Evolutionary conservation across 2,888 invertebrate genomes (phyloP), one percentile per base, ranked within the genome.

Genomic region (Drepana falcataria): DNA sequence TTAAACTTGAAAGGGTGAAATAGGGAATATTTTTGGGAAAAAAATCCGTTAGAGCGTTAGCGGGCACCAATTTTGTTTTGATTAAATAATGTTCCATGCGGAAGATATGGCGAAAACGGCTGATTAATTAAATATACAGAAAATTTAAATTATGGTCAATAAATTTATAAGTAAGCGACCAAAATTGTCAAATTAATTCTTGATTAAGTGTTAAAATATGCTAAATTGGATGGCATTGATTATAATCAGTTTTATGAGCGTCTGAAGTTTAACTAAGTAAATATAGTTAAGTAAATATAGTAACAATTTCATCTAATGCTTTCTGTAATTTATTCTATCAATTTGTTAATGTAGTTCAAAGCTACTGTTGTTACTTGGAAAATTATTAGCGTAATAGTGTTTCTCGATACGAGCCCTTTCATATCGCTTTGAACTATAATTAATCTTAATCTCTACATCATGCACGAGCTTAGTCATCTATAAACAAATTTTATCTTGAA

Each of bases 181-280:
- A 21, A 21, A 21, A 21, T 21, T 21, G 21, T 1, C 21, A 21
- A 21, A 21, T 21, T 21, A 21, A 21, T 21, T 21, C 21, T 21
- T 21, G 0, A 21, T 0, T 21, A 21, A 21, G 21, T 21, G 21
- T 21, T 21, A 21, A 21, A 21, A 21, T 21, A 21, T 21, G 21
- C 21, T 21, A 21, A 21, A 21, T 21, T 21, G 21, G 0, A 21
- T 21, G 21, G 21, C 21, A 21, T 21, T 60, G 60, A 56, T 66
- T 35, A 47, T 52, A 48, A 48, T 48, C 47, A 21, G 21, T 56
- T 44, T 9, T 3, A 44, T 9, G 9, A 44, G 5, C 7, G 44
- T 44, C 44, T 9, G 44, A 9, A 9, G 44, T 9, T 44, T 44
- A 9, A 9, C 44, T 9, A 21, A 21, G 21, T 44, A n/a, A n/a